Percentiles rank a stretch among this genome's conserved stretches.
Evolutionary conservation across 2,797 vertebrate species (phyloP).

Genomic region (Sus cebifrons): DNA sequence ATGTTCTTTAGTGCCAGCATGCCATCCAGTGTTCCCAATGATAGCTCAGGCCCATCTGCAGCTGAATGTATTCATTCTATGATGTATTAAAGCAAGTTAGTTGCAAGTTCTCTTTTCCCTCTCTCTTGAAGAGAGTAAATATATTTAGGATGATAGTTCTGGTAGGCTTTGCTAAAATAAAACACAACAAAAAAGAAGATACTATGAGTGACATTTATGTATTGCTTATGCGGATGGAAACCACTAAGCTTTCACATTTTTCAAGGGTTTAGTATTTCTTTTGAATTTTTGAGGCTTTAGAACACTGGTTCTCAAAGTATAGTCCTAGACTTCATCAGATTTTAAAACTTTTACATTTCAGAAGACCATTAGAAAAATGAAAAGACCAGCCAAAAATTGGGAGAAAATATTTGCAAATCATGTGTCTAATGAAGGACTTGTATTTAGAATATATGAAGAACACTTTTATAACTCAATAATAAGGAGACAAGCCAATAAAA

Average conservation of each 20-base stretch:
- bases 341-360: slow-evolving; percentile 45
- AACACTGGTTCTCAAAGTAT: slow-evolving; percentile 19
- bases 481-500: slow-evolving; percentile 25
- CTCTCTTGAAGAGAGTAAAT: neutral
- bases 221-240: neutral
- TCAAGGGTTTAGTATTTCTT: neutral
- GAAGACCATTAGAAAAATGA: slow-evolving; percentile 43
- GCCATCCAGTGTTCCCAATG: neutral
- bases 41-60: neutral
- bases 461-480: neutral
- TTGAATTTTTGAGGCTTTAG: slow-evolving; percentile 63
- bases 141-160: slow-evolving; percentile 34
- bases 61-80: slow-evolving; percentile 17
- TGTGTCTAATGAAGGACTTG: slow-evolving; percentile 13
- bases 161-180: slow-evolving; percentile 59
- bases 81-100: slow-evolving; percentile 38
- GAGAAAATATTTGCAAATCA: slow-evolving; percentile 41
- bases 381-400: neutral
- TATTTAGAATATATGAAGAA: slow-evolving; percentile 42
- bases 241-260: slow-evolving; percentile 50
- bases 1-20: neutral
- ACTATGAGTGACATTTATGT: neutral
- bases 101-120: slow-evolving; percentile 35
- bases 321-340: neutral
- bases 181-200: slow-evolving; percentile 37